Evolutionary conservation across 1,140 invertebrate genomes (phyloP), one percentile per base, ranked within the genome.

Genomic region (Zaprionus ornatus): DNA sequence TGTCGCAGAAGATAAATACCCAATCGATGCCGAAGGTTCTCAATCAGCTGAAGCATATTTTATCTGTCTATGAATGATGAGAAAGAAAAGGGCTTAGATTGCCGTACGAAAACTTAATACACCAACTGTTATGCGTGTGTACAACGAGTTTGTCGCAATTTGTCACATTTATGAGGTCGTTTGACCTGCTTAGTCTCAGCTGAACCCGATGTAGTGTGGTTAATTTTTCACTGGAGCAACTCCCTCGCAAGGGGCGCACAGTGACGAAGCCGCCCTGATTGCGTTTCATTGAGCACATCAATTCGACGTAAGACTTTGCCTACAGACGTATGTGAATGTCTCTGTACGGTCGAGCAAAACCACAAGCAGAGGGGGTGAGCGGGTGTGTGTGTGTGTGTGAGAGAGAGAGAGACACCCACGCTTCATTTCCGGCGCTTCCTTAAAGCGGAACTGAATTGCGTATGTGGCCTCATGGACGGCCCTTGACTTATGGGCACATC

Each of bases 111-210:
- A 55, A 55, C 52, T 55, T 55, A 55, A 55, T 50, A 50, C 45
- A 13, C 45, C 23, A 12, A 50, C 45, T 50, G 45, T 50, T n/a
- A 45, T 17, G n/a, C n/a, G 15, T 40, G 13, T 6, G 29, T 10
- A 40, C 15, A 4, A n/a, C 4, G 45, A 50, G 45, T 50, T 50
- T 55, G 52, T 35, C 37, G 59, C 74, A 79, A 79, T 79, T 79
- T 79, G 77, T 79, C 74, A 79, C 74, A 68, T 79, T 79, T 79
- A 79, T 79, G 64, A 77, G 74, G 57, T 68, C 67, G 61, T 79
- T 79, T 59, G 32, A 64, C 21, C 35, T 57, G 54, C 52, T 48
- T 15, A 23, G 42, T 37, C 50, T 35, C 25, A 54, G 50, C 42
- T 61, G 60, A 60, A 78, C 48, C 61, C 62, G 45, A 69, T 63